These are phyloP conservation scores for Coelopa frigida DNA, from an alignment of 1,140 invertebrate species.

Conservation along the genomic window DNA sequence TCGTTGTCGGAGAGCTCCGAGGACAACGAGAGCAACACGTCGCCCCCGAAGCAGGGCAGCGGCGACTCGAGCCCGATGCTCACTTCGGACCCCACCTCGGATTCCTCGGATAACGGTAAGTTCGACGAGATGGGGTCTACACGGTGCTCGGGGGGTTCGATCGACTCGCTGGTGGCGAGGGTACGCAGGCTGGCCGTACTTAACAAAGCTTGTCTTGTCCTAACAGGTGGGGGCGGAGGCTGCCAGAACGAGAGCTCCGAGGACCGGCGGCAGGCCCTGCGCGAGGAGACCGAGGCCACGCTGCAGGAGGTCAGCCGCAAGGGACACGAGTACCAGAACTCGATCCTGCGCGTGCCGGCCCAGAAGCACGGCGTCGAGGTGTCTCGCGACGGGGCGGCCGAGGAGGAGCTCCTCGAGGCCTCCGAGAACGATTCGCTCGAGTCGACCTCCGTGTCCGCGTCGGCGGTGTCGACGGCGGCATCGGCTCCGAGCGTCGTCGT, in stretches of 20 bases:
- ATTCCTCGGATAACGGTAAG: slow-evolving; percentile 58
- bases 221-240: slow-evolving; percentile 32
- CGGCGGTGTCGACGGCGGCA: not conserved
- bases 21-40: slow-evolving; percentile 71
- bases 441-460: not conserved
- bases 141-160: no score
- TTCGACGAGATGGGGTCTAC: no score
- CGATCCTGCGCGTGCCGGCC: slow-evolving; percentile 25
- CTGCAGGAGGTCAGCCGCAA: slow-evolving; percentile 39
- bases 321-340: slow-evolving; percentile 41
- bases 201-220: not conserved
- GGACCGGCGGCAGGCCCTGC: slow-evolving; percentile 26
- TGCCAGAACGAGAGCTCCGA: slow-evolving; percentile 45
- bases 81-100: slow-evolving; percentile 61
- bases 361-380: slow-evolving; percentile 6
- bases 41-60: slow-evolving; percentile 57
- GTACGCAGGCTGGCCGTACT: no score
- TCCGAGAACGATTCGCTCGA: not conserved
- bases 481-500: not conserved
- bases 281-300: slow-evolving; percentile 30
- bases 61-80: slow-evolving; percentile 59
- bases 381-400: not conserved
- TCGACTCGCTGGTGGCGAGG: no score
- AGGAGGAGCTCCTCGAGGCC: no score
- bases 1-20: slow-evolving; percentile 66